These are phyloP conservation scores for Synanceia verrucosa DNA, from an alignment of 2,797 vertebrate genomes.

Conservation along the genomic window DNA sequence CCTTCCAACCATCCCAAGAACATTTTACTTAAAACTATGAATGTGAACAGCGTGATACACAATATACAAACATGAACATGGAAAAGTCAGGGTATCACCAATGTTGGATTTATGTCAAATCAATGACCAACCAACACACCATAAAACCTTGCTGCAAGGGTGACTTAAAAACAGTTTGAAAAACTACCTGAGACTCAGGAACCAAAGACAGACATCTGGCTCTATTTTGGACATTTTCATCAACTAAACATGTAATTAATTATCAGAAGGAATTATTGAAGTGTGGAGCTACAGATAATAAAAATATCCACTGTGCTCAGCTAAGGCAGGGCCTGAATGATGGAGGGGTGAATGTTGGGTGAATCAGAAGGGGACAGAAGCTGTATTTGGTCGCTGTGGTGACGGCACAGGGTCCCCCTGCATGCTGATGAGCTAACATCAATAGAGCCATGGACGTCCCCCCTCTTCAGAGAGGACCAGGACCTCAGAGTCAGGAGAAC, in stretches of 20 bases:
- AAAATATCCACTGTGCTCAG: not conserved
- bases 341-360: not conserved
- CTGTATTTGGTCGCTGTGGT: slow-evolving; percentile 36
- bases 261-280: not conserved
- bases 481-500: slow-evolving; percentile 21
- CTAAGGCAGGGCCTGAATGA: not conserved
- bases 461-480: slow-evolving; percentile 26
- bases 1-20: too few relatives aligned
- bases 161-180: not conserved
- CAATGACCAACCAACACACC: not conserved
- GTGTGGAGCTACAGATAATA: not conserved
- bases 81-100: too few relatives aligned
- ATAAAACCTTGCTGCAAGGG: not conserved
- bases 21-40: too few relatives aligned
- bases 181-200: not conserved
- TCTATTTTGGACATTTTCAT: not conserved
- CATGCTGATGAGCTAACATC: slow-evolving; percentile 61
- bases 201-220: not conserved
- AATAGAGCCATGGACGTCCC: slow-evolving; percentile 52
- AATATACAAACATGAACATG: too few relatives aligned
- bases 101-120: not conserved
- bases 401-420: slow-evolving; percentile 34
- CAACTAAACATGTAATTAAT: not conserved
- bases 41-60: too few relatives aligned
- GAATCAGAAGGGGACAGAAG: slow-evolving; percentile 30